Evolutionary conservation across 2,888 invertebrate genomes (phyloP), one percentile per base, ranked within the genome.

Genomic region (Masnerella sp.): DNA sequence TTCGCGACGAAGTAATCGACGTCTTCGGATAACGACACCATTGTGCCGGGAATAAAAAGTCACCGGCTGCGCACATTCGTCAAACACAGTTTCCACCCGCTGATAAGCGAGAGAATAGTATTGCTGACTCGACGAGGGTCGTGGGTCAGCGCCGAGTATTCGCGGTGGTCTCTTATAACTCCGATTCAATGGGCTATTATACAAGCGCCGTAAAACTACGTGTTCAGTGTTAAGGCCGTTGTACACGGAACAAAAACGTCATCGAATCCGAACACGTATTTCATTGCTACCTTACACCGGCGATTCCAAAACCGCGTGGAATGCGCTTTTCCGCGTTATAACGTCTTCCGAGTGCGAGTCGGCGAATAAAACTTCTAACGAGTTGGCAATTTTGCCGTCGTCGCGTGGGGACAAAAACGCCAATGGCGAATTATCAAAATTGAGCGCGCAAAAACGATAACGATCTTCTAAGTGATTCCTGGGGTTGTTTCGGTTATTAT

Each of bases 81-180:
- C 71, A 68, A 71, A 74, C 74, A 65, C 64, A 70, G 72, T 77
- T 71, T 71, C 72, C 69, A 71, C 69, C 56, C 25, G 69, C 77
- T 75, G 81, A 81, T 81, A 81, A 80, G 79, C 77, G 77, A 59
- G 77, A 76, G 78, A 80, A 81, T 80, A 59, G 80, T 79, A 80
- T 75, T 80, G 81, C 81, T 81, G 82, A 82, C 79, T 80, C 80
- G 78, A 77, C 79, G 75, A 72, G 70, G 71, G 74, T 76, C 59
- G 67, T 59, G 43, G 69, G 65, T 69, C 74, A 65, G 65, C 64
- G 42, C 34, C 28, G 68, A 49, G 52, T 68, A 62, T 68, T 49
- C 67, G 62, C 56, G 73, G 67, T 62, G 73, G 73, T 67, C 67
- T 65, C 61, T 67, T 67, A 67, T 72, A 72, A 54, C 74, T 56